A percentile compares a stretch with the other conserved stretches of the same genome.
These are phyloP conservation scores for Amblyopsis hoosieri DNA, from an alignment of 2,797 vertebrate genomes.

Conservation along the genomic window DNA sequence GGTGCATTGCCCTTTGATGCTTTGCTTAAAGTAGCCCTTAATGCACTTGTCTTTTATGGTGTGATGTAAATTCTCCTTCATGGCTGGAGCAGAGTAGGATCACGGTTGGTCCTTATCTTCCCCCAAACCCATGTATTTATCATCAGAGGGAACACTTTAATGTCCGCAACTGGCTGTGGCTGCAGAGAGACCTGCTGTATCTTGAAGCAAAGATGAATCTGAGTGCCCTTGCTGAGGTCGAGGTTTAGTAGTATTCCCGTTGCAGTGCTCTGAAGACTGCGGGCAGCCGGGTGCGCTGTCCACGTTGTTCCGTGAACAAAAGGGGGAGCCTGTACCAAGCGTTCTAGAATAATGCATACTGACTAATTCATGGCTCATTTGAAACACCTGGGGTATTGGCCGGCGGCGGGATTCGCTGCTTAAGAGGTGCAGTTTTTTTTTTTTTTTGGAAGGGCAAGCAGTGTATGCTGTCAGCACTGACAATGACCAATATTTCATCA, in stretches of 20 bases:
- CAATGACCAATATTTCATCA: no score
- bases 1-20: slow-evolving; percentile 15
- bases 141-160: slow-evolving; percentile 43
- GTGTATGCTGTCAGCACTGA: no score
- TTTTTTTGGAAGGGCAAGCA: no score
- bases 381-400: slow-evolving; percentile 62
- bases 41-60: slow-evolving; percentile 54
- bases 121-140: slow-evolving; percentile 48
- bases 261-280: slow-evolving; percentile 52
- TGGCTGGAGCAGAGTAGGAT: slow-evolving; percentile 28
- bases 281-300: slow-evolving; percentile 47
- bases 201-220: slow-evolving; percentile 48
- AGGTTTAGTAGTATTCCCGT: slow-evolving; percentile 57
- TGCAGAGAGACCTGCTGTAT: slow-evolving; percentile 39
- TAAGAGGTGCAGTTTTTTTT: slow-evolving; percentile 17
- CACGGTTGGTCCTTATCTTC: slow-evolving; percentile 47
- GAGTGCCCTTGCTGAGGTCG: slow-evolving; percentile 52
- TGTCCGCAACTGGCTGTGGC: slow-evolving; percentile 36
- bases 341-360: slow-evolving; percentile 66
- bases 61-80: slow-evolving; percentile 58
- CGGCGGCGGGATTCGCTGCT: slow-evolving; percentile 29
- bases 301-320: slow-evolving; percentile 54
- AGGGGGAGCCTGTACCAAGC: slow-evolving; percentile 53
- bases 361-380: slow-evolving; percentile 72
- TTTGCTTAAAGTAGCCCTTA: slow-evolving; percentile 35